phyloP scores from a whole-genome alignment of 2,113 vertebrate genomes.

The Macroglossus sobrinus region DNA sequence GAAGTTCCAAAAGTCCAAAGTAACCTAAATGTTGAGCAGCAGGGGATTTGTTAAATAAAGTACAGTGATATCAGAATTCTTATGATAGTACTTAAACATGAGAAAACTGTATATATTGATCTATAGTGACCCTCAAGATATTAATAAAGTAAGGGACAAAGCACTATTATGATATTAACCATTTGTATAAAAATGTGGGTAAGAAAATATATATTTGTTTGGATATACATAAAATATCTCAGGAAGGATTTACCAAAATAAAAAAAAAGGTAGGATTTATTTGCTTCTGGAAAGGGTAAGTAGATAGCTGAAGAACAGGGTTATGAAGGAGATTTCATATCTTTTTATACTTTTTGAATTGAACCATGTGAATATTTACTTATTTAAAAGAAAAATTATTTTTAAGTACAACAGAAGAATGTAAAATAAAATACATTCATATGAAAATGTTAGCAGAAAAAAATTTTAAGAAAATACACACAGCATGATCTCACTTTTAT shows the following conservation, averaged over 20 bases:
- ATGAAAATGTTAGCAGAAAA: slow-evolving; percentile 7
- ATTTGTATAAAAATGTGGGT: not conserved
- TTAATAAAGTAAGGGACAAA: not conserved
- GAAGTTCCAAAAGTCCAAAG: not conserved
- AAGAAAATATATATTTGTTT: not conserved
- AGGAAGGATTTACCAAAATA: not conserved
- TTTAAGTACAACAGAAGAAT: slow-evolving; percentile 21
- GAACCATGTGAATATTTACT: not conserved
- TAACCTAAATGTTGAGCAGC: not conserved
- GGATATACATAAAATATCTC: not conserved
- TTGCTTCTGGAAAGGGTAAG: not conserved
- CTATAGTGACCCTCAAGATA: not conserved
- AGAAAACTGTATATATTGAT: not conserved
- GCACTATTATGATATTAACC: not conserved
- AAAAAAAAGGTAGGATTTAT: not conserved
- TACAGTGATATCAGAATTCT: not conserved
- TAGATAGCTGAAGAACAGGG: not conserved
- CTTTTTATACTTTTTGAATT: not conserved
- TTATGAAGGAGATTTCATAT: not conserved
- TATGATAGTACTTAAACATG: not conserved
- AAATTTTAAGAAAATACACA: not conserved
- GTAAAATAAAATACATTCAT: not conserved
- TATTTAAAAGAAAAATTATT: not conserved
- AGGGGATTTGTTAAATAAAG: slow-evolving; percentile 1
- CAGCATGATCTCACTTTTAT: not conserved